These are phyloP conservation scores for Pogonocichla stellata DNA, from an alignment of 2,113 vertebrate genomes.

Conservation along the genomic window DNA sequence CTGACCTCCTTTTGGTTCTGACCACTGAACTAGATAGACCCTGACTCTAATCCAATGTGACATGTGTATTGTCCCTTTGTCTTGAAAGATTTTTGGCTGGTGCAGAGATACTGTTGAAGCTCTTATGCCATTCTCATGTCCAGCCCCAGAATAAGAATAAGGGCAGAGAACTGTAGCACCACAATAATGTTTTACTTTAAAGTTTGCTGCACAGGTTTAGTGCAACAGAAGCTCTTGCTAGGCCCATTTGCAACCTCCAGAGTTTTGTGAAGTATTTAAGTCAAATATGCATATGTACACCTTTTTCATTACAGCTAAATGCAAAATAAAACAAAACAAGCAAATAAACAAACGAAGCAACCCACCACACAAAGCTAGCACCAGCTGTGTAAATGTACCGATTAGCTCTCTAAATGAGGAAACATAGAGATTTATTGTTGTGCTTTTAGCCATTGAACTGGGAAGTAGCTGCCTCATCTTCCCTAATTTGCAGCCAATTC, in stretches of 20 bases:
- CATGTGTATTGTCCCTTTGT: background rate
- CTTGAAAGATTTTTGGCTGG: background rate
- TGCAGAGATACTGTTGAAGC: background rate
- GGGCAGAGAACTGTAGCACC: background rate
- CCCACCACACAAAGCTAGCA: background rate
- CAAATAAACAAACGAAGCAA: background rate
- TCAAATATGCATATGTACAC: background rate
- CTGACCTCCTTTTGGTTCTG: slow-evolving; percentile 31
- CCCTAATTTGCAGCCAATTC: slow-evolving; percentile 56
- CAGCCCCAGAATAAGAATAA: background rate
- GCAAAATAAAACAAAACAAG: slow-evolving; percentile 8
- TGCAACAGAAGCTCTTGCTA: background rate
- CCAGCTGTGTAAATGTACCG: slow-evolving; percentile 44
- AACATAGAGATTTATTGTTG: slow-evolving; percentile 39
- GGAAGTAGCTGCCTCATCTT: slow-evolving; percentile 57
- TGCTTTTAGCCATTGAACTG: slow-evolving; percentile 42
- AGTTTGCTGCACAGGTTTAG: background rate
- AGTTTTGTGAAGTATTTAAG: background rate
- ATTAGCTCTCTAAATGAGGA: slow-evolving; percentile 39
- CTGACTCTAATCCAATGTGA: background rate
- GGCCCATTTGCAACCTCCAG: background rate
- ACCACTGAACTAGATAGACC: background rate
- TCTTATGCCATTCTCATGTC: background rate
- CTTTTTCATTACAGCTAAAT: slow-evolving; percentile 22
- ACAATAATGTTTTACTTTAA: background rate